phyloP scores from a whole-genome alignment of 2,888 invertebrate species.

The Pollenia griseotomentosa region DNA sequence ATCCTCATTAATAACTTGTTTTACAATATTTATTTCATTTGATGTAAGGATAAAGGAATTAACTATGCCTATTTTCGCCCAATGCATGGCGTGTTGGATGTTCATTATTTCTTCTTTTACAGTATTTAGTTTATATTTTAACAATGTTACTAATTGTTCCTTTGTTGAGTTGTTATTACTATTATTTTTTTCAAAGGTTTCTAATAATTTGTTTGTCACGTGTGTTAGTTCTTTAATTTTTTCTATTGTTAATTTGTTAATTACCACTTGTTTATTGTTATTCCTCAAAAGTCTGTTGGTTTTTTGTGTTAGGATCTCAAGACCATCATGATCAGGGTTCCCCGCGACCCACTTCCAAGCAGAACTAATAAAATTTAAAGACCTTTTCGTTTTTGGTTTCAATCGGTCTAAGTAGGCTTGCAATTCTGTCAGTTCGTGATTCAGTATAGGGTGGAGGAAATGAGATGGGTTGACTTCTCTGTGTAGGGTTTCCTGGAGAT shows the following conservation, averaged over 20 bases:
- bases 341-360: slow-evolving; percentile 23
- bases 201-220: neutral
- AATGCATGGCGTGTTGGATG: slow-evolving; percentile 5
- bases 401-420: slow-evolving; percentile 32
- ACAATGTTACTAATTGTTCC: neutral
- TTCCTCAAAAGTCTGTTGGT: neutral
- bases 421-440: slow-evolving; percentile 7
- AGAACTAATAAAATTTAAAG: slow-evolving; percentile 10
- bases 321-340: neutral
- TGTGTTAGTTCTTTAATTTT: neutral
- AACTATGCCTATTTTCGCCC: neutral
- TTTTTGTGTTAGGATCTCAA: slow-evolving; percentile 5
- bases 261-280: neutral
- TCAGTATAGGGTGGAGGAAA: slow-evolving; percentile 11
- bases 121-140: neutral
- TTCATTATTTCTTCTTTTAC: slow-evolving; percentile 8
- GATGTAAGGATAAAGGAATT: slow-evolving; percentile 2
- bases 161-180: neutral
- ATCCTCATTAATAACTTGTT: neutral
- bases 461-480: neutral
- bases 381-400: slow-evolving; percentile 26
- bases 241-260: neutral
- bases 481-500: neutral
- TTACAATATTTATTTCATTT: slow-evolving; percentile 13
- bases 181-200: neutral